phyloP scores from a whole-genome alignment of 2,888 invertebrate species.

The Conus canariensis region DNA sequence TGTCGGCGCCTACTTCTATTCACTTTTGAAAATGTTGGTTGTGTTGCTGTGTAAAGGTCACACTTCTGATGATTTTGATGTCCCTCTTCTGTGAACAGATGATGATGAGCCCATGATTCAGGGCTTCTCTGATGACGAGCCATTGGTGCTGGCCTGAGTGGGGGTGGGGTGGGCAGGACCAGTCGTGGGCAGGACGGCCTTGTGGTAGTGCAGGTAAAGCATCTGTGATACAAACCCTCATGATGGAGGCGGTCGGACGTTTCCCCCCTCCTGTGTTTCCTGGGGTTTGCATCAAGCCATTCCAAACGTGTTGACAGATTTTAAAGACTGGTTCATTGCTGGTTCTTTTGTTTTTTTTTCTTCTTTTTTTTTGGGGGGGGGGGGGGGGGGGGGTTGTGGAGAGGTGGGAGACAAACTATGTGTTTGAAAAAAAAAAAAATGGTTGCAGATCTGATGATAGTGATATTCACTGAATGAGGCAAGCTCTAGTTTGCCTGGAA shows the following conservation, averaged over 20 bases:
- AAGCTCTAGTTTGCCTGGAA: no score
- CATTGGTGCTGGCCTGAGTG: slow-evolving; percentile 89
- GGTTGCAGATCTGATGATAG: no score
- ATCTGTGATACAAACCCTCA: slow-evolving; percentile 26
- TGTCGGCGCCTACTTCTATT: no score
- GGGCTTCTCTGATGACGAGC: slow-evolving; percentile 96
- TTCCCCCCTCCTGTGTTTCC: no score
- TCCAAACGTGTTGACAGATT: not conserved
- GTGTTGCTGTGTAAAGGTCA: no score
- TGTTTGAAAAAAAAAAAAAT: no score
- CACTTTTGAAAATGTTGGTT: no score
- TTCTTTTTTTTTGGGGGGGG: not conserved
- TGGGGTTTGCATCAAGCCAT: slow-evolving; percentile 28
- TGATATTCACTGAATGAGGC: no score
- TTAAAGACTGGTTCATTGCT: not conserved
- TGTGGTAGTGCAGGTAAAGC: no score
- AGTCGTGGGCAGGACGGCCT: no score
- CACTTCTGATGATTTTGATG: no score
- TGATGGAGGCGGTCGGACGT: not conserved
- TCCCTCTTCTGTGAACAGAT: slow-evolving; percentile 79
- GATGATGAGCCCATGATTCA: slow-evolving; percentile 91
- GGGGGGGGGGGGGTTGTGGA: not conserved
- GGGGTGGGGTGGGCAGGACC: not conserved
- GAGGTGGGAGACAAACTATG: no score
- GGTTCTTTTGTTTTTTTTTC: not conserved